Evolutionary conservation across 2,113 vertebrate genomes (phyloP).

Genomic region (Henicopernis longicauda): DNA sequence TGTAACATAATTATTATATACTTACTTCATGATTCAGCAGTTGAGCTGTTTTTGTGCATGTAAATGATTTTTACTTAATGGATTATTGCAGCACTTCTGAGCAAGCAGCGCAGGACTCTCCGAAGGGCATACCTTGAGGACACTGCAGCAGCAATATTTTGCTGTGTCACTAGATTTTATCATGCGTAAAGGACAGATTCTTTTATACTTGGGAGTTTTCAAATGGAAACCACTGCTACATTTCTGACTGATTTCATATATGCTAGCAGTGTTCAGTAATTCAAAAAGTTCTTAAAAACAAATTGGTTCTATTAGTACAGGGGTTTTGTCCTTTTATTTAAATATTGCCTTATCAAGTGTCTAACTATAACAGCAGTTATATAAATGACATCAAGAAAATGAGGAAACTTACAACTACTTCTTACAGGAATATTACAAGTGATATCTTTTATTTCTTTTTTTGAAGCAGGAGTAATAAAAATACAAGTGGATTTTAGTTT

Average conservation of each 20-base stretch:
- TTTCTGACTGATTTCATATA: not conserved
- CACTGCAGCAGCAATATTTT: constrained; percentile 68
- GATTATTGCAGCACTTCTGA: constrained; percentile 54
- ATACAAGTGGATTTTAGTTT: constrained; percentile 17
- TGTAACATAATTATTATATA: not conserved
- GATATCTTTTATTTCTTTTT: not conserved
- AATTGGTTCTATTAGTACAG: not conserved
- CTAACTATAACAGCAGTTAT: not conserved
- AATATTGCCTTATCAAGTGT: not conserved
- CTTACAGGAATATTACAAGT: not conserved
- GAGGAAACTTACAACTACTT: not conserved
- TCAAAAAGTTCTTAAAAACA: not conserved
- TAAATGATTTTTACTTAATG: constrained; percentile 53
- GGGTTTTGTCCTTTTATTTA: not conserved
- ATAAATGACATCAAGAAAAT: not conserved
- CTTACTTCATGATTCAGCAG: constrained; percentile 60
- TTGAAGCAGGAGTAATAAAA: not conserved
- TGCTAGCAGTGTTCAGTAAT: not conserved
- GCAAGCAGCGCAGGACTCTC: constrained; percentile 20
- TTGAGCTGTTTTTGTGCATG: constrained; percentile 49
- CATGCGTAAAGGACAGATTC: constrained; percentile 51
- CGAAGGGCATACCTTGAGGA: constrained; percentile 58
- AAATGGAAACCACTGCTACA: not conserved
- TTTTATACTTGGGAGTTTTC: not conserved
- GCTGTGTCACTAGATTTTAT: constrained; percentile 63